A percentile compares a stretch with the other conserved stretches of the same genome.
phyloP scores from a whole-genome alignment of 2,113 vertebrate genomes.

The Deroptyus accipitrinus region DNA sequence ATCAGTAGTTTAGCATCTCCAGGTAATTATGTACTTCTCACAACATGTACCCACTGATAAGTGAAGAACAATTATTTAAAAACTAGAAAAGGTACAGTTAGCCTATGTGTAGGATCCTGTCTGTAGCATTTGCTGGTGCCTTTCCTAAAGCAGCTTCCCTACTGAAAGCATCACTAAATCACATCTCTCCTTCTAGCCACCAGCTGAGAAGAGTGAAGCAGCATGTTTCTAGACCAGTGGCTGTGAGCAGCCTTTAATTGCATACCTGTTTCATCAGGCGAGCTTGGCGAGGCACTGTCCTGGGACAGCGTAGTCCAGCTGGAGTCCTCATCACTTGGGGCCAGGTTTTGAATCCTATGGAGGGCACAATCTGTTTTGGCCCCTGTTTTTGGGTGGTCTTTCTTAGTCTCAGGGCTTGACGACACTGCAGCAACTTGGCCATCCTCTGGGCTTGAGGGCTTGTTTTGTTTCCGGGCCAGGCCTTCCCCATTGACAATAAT shows the following conservation, averaged over 20 bases:
- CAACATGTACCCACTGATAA: neutral
- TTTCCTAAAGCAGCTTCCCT: neutral
- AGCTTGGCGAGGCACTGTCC: constrained; percentile 87
- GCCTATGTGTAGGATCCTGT: neutral
- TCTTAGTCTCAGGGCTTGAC: constrained; percentile 90
- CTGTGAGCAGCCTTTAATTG: neutral
- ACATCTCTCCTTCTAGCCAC: neutral
- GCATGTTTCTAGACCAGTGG: fast-evolving
- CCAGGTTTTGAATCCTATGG: constrained; percentile 86
- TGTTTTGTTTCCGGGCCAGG: constrained; percentile 72
- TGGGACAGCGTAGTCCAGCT: constrained; percentile 98
- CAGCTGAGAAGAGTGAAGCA: neutral
- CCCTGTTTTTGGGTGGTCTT: constrained; percentile 84
- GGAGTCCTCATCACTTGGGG: constrained; percentile 95
- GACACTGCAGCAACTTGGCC: constrained; percentile 79
- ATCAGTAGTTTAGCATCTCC: neutral
- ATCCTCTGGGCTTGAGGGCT: constrained; percentile 77
- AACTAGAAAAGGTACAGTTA: neutral
- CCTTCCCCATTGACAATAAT: constrained; percentile 66
- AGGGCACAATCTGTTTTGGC: constrained; percentile 89
- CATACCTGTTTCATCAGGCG: constrained; percentile 88
- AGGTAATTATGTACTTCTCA: neutral
- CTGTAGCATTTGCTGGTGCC: no score
- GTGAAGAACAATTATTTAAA: neutral
- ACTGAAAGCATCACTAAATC: neutral